phyloP scores from a whole-genome alignment of 2,888 invertebrate species.

The Caenorhabditis sinica region DNA sequence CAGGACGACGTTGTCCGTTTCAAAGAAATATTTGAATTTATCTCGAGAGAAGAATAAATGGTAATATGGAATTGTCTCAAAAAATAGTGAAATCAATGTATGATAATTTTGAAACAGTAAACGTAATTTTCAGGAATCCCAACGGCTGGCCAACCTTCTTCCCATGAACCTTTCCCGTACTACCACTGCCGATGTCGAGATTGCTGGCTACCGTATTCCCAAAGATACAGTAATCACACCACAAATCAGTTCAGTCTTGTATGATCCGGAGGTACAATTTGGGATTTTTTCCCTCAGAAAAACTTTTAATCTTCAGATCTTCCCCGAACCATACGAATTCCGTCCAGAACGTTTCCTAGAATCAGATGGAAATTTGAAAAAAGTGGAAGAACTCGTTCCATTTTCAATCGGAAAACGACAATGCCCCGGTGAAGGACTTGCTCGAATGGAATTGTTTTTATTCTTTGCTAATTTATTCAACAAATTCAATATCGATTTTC shows the following conservation, averaged over 20 bases:
- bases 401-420: constrained; percentile 73
- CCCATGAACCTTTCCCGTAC: constrained; percentile 64
- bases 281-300: background rate
- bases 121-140: constrained; percentile 61
- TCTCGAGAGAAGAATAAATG: no score
- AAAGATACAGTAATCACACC: constrained; percentile 63
- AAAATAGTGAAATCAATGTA: no score
- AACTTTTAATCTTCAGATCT: constrained; percentile 48
- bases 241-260: constrained; percentile 70
- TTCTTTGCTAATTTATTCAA: constrained; percentile 70
- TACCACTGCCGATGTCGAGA: constrained; percentile 48
- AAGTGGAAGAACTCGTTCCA: constrained; percentile 67
- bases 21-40: no score
- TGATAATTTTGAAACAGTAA: background rate
- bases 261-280: constrained; percentile 50
- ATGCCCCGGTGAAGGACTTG: constrained; percentile 72
- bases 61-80: no score
- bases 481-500: constrained; percentile 58
- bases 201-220: constrained; percentile 56
- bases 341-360: constrained; percentile 59
- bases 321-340: constrained; percentile 66
- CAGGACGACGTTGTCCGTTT: no score
- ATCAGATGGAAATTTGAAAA: constrained; percentile 44
- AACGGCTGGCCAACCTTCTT: constrained; percentile 69
- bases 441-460: constrained; percentile 68